Conservation (phyloP, 2,888 invertebrate species). For the Odontocerum albicorne region DNA sequence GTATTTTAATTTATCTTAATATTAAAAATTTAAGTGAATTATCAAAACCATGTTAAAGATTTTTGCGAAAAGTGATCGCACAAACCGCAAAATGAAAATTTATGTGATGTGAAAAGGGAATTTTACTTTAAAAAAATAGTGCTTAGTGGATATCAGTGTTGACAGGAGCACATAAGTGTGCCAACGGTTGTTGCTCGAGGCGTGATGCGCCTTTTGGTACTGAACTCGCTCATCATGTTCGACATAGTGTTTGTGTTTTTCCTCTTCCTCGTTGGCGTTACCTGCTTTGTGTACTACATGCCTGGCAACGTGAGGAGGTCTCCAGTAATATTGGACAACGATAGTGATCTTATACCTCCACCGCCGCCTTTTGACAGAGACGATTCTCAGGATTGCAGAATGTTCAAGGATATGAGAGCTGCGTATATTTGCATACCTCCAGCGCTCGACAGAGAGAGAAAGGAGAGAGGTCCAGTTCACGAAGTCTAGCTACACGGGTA, state of each 20-base stretch:
- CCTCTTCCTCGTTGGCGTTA: slow-evolving; percentile 81
- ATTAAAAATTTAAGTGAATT: background rate
- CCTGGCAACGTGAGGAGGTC: slow-evolving; percentile 60
- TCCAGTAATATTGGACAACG: slow-evolving; percentile 40
- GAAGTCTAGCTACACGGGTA: slow-evolving; percentile 36
- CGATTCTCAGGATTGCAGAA: slow-evolving; percentile 37
- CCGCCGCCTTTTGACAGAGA: slow-evolving; percentile 54
- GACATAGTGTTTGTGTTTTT: slow-evolving; percentile 86
- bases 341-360: slow-evolving; percentile 55
- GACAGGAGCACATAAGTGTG: slow-evolving; percentile 19
- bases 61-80: background rate
- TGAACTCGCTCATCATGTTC: slow-evolving; percentile 86
- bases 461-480: slow-evolving; percentile 52
- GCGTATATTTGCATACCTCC: slow-evolving; percentile 57
- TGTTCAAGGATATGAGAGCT: slow-evolving; percentile 44
- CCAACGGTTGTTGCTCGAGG: slow-evolving; percentile 23
- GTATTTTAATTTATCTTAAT: background rate
- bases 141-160: background rate
- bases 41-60: background rate
- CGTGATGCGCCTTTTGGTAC: slow-evolving; percentile 83
- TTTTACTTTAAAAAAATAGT: slow-evolving; percentile 3
- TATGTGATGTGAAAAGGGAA: too few species aligned
- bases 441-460: slow-evolving; percentile 47
- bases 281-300: slow-evolving; percentile 80
- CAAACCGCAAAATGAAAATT: background rate